These are phyloP conservation scores for Drosophila setosimentum DNA, from an alignment of 2,888 invertebrate genomes.

Conservation along the genomic window DNA sequence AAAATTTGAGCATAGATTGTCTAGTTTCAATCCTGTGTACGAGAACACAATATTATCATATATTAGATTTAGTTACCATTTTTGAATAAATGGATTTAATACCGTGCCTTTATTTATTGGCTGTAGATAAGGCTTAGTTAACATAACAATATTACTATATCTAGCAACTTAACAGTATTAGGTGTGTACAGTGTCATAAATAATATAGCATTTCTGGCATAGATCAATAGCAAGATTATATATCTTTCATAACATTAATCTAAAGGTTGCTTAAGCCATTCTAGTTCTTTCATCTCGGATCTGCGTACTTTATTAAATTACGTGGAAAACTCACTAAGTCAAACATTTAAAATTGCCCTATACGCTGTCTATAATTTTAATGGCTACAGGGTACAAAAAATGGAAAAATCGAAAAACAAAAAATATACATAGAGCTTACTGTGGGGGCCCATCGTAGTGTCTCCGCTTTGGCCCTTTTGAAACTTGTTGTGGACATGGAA, in stretches of 20 bases:
- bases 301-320: not conserved
- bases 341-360: not conserved
- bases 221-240: not conserved
- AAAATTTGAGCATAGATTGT: not conserved
- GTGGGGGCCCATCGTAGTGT: conserved; percentile 1
- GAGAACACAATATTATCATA: not conserved
- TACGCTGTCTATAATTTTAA: not conserved
- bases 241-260: not conserved
- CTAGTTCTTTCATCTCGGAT: not conserved
- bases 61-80: not conserved
- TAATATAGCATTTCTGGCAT: not conserved
- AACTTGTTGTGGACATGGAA: conserved; percentile 51
- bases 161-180: not conserved
- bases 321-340: not conserved
- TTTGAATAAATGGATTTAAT: not conserved
- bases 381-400: conserved; percentile 11
- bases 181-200: not conserved
- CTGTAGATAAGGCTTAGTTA: too few species aligned
- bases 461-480: not conserved
- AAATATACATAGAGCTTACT: not conserved
- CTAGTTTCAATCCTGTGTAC: not conserved
- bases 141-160: not conserved
- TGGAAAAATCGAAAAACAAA: conserved; percentile 5
- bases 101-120: not conserved
- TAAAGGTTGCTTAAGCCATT: not conserved